Evolutionary conservation across 2,888 invertebrate genomes (phyloP).

Genomic region (Eustalomyia histrio): DNA sequence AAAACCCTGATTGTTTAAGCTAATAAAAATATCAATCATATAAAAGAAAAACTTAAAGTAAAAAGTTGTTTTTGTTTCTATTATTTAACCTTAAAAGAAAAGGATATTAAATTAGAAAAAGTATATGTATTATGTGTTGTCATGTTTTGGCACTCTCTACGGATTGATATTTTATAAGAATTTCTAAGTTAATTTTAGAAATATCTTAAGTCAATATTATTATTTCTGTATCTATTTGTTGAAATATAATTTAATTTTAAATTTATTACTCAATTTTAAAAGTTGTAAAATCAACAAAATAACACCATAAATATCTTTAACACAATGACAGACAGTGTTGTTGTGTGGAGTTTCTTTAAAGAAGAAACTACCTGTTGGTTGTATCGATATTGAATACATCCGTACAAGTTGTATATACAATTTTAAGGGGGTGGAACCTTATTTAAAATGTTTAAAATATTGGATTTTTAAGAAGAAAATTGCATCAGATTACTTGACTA

Average conservation of each 20-base stretch:
- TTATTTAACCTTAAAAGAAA: neutral
- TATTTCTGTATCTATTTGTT: neutral
- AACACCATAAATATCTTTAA: neutral
- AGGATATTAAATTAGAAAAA: neutral
- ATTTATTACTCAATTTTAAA: neutral
- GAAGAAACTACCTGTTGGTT: neutral
- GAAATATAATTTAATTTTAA: neutral
- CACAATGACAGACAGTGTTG: slow-evolving; percentile 1
- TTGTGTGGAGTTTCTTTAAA: slow-evolving; percentile 4
- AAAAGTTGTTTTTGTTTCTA: neutral
- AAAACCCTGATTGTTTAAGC: slow-evolving; percentile 7
- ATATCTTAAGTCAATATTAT: neutral
- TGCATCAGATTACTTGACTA: too few relatives aligned
- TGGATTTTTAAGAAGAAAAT: too few relatives aligned
- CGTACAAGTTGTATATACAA: neutral
- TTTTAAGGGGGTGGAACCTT: too few relatives aligned
- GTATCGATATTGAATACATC: neutral
- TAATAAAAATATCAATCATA: slow-evolving; percentile 23
- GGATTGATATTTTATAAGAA: neutral
- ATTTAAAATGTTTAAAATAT: too few relatives aligned
- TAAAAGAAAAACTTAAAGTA: neutral
- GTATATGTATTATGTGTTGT: neutral
- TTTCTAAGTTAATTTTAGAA: neutral
- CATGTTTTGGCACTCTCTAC: neutral
- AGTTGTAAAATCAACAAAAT: neutral